Base-by-base conservation (phyloP, 2,888 invertebrate species). In the Hesperia comma region DNA sequence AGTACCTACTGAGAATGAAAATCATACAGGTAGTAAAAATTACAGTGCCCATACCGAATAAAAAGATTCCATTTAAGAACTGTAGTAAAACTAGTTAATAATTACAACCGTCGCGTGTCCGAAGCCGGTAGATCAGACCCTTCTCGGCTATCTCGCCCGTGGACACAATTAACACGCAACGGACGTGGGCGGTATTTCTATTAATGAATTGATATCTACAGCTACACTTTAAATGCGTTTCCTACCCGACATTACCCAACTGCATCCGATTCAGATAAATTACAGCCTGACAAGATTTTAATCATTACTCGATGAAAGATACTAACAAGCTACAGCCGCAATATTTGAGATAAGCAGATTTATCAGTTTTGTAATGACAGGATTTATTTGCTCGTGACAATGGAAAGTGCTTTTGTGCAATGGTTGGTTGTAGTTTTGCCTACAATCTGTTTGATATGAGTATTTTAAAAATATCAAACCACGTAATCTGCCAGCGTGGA, bases 231-330 rank as follows among this genome's bases (percentile, higher is more conserved):
- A 60, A 66, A 60, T 46, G 21, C 54, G 40, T 66, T 66, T 66
- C 60, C 60, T 66, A 66, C 66, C 46, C 32, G 43, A 41, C 54
- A 60, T 66, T 66, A 21, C 66, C 32, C 60, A 61, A 67, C 66
- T 61, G 61, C 55, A 67, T 67, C 66, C 66, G 60, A 67, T 61
- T 67, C 54, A 61, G 55, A 67, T 67, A 67, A 67, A 67, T 67
- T 55, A 67, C 54, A 8, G 14, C 17, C 66, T 46, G 46, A 61
- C 61, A 55, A 61, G 60, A 67, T 61, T 61, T 67, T 54, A 55
- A 67, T 67, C 60, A 53, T 26, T 60, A 40, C 26, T 15, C 60
- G 17, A 66, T 61, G 61, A 67, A 54, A 41, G 60, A 43, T 49
- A 54, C 58, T 64, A 64, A 64, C 64, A 57, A 64, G 58, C 40